A percentile compares a stretch with the other conserved stretches of the same genome.
phyloP scores from a whole-genome alignment of 2,888 invertebrate species.

The Tiliacea citrago region DNA sequence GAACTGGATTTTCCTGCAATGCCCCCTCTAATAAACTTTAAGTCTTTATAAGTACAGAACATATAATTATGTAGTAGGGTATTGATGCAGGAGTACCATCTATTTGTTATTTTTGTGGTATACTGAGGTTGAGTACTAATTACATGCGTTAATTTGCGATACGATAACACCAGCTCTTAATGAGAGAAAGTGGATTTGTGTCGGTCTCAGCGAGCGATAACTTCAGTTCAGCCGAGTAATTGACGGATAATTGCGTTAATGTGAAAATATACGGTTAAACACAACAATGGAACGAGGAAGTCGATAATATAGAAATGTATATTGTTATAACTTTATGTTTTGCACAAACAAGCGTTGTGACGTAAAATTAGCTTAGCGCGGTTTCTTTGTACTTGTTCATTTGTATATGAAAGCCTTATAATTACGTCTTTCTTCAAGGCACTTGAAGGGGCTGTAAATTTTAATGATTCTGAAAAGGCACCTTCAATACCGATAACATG shows the following conservation, averaged over 20 bases:
- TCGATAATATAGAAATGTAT: slow-evolving; percentile 75
- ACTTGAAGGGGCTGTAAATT: slow-evolving; percentile 15
- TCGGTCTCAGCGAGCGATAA: slow-evolving; percentile 80
- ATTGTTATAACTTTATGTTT: slow-evolving; percentile 67
- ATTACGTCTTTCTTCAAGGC: slow-evolving; percentile 15
- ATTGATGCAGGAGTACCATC: background rate
- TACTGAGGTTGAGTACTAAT: slow-evolving; percentile 70
- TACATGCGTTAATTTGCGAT: slow-evolving; percentile 82
- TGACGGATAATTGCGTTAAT: slow-evolving; percentile 89
- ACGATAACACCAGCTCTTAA: slow-evolving; percentile 82
- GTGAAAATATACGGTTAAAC: slow-evolving; percentile 89
- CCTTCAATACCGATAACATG: background rate
- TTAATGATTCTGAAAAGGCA: slow-evolving; percentile 30
- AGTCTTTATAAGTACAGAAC: slow-evolving; percentile 16
- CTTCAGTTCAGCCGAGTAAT: slow-evolving; percentile 86
- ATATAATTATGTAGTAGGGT: background rate
- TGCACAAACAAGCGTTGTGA: slow-evolving; percentile 59
- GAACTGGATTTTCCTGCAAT: slow-evolving; percentile 53
- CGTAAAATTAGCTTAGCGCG: slow-evolving; percentile 47
- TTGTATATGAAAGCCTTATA: slow-evolving; percentile 35
- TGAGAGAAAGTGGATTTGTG: slow-evolving; percentile 84
- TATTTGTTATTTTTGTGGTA: slow-evolving; percentile 34
- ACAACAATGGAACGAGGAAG: slow-evolving; percentile 86
- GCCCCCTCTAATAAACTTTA: slow-evolving; percentile 24
- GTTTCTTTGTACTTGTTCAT: slow-evolving; percentile 44